phyloP scores from a whole-genome alignment of 2,113 vertebrate genomes.

The Mionectes macconnelli region DNA sequence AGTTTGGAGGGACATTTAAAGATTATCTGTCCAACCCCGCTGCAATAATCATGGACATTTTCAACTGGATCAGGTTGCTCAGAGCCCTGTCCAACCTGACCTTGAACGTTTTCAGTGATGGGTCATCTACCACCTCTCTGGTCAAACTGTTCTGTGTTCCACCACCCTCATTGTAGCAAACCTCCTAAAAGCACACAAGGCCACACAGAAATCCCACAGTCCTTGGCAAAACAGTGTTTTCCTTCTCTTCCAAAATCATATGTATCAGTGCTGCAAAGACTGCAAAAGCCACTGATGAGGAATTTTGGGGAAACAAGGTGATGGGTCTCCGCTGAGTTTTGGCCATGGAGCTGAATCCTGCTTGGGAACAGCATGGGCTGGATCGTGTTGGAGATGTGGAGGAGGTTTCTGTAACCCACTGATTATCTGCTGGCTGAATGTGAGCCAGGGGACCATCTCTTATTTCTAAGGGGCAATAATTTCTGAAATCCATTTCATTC shows the following conservation, averaged over 20 bases:
- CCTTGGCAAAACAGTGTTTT: neutral
- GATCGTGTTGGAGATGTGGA: neutral
- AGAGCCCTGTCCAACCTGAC: neutral
- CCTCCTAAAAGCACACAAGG: neutral
- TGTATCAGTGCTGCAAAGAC: neutral
- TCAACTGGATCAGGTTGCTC: neutral
- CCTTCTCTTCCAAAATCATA: neutral
- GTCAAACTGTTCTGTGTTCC: neutral
- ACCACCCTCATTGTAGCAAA: neutral
- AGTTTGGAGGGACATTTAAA: neutral
- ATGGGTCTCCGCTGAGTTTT: accelerated
- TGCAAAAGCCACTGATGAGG: neutral
- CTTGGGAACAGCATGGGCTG: neutral
- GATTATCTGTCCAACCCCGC: neutral
- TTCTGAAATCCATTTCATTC: neutral
- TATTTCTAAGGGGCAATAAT: neutral
- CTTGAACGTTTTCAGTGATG: neutral
- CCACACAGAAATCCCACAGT: neutral
- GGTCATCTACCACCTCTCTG: neutral
- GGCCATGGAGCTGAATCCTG: neutral
- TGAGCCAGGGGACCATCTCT: neutral
- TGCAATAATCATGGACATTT: neutral
- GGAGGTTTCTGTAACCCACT: neutral
- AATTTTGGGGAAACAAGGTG: neutral
- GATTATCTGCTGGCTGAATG: neutral